Evolutionary conservation across 1,140 invertebrate species (phyloP).

Genomic region (Drosophila azteca): DNA sequence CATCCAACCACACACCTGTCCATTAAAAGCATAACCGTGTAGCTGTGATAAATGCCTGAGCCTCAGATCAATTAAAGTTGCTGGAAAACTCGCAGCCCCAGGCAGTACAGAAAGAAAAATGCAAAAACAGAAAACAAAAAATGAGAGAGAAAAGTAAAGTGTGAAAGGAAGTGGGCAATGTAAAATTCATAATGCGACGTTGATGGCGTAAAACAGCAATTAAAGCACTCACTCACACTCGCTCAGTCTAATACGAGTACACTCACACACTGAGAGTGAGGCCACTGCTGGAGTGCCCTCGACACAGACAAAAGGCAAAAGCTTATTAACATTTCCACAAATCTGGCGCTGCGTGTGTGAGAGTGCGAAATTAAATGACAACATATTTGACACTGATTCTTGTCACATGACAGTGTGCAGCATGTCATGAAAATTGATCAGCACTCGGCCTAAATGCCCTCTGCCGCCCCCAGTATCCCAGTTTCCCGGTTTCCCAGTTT

Average conservation of each 20-base stretch:
- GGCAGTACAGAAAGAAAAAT: not conserved
- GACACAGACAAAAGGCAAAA: slow-evolving; percentile 49
- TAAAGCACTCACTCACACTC: slow-evolving; percentile 44
- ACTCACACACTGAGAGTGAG: not conserved
- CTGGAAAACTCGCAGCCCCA: slow-evolving; percentile 15
- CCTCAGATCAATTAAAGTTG: slow-evolving; percentile 73
- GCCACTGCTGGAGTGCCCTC: slow-evolving; percentile 31
- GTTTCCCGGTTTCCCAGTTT: no score
- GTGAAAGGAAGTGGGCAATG: slow-evolving; percentile 43
- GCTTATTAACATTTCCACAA: slow-evolving; percentile 79
- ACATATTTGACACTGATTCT: slow-evolving; percentile 83
- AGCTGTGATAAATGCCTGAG: slow-evolving; percentile 73
- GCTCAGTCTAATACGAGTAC: not conserved
- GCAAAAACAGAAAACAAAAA: not conserved
- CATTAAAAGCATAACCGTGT: slow-evolving; percentile 81
- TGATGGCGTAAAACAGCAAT: slow-evolving; percentile 65
- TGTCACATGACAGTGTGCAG: slow-evolving; percentile 71
- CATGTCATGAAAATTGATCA: slow-evolving; percentile 79
- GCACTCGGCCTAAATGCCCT: slow-evolving; percentile 59
- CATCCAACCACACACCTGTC: slow-evolving; percentile 43
- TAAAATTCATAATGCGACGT: slow-evolving; percentile 72
- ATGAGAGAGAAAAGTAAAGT: slow-evolving; percentile 38
- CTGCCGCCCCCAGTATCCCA: not conserved
- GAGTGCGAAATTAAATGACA: slow-evolving; percentile 82
- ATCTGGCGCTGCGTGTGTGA: slow-evolving; percentile 60